Base-by-base conservation (phyloP, 2,888 invertebrate genomes). In the Halictus ligatus region DNA sequence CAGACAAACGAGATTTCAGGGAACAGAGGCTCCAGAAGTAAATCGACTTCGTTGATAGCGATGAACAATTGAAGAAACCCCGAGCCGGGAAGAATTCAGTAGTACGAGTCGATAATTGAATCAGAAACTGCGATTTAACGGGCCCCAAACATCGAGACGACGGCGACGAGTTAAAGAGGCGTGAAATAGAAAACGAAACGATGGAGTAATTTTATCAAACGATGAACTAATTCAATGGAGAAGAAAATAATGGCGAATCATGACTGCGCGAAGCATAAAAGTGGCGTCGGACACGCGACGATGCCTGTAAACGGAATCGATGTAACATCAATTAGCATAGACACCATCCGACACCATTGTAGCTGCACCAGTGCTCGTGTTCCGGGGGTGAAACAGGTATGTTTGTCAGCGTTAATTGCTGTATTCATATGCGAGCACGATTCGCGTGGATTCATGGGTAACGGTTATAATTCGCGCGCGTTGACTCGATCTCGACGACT, bases 401-500 rank as follows among this genome's bases (percentile, higher is more conserved):
- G 77, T 82, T 84, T 84, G 83, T 43, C 73, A 48, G 21, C 82
- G 21, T 83, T 85, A 85, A 85, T 85, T 85, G 78, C 40, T 48
- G 50, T 35, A 79, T 76, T 79, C 60, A 69, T 83, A 64, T 50
- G 60, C 35, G 15, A 40, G n/a, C 60, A 25, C 71, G 40, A 60
- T 48, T 73, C 73, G 25, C 50, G 43, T 6, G 72, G 43, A 78
- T 46, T 35, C 54, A 69, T 25, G 69, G 21, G 25, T 13, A 76
- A n/a, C 78, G 40, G 72, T 13, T 74, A 58, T 73, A 67, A 76
- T 54, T 25, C 58, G 5, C 60, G 67, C 40, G 40, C 43, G 15
- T 48, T 40, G 76, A 72, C 67, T 79, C 25, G 73, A 43, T 64
- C 40, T 29, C 43, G 29, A 15, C 46, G 67, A 54, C 46, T 77